Base-by-base conservation (phyloP, 2,888 invertebrate genomes). In the Phlogophora meticulosa region DNA sequence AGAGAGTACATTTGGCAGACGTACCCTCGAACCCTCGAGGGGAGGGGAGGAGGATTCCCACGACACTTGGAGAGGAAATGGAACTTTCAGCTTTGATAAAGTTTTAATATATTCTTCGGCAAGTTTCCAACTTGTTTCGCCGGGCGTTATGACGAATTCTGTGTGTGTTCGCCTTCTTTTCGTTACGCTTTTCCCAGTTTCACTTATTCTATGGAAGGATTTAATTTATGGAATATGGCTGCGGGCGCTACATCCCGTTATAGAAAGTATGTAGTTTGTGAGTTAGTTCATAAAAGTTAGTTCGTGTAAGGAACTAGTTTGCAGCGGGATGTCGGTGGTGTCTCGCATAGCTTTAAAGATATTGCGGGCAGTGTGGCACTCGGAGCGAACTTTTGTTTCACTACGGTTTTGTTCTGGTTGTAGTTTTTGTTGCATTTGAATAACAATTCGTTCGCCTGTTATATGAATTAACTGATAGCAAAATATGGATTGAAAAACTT, bases 31-130 rank as follows among this genome's bases (percentile, higher is more conserved):
- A 40, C 76, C 78, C 82, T 83, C 82, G 73, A 71, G 78, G 81
- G 28, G 20, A 22, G 32, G 28, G 24, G 85, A 81, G 85, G 83
- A 79, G 79, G 78, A 84, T 83, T 87, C 85, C 84, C 85, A 81
- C 84, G 89, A 83, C 87, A 87, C 86, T 86, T 75, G 78, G 78
- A 87, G 71, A 76, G 94, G 94, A 93, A 94, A 94, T 91, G 88
- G 91, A 93, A 94, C 88, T 94, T 92, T 87, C 83, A 88, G 92
- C 94, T 94, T 94, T 94, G 95, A 93, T 92, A 94, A 95, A 95
- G 93, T 95, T 95, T 95, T 95, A 95, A 95, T 95, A 93, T 95
- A 95, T 95, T 95, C 95, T 93, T 93, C 90, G 90, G 90, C 85
- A 90, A 92, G 91, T 94, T 93, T 84, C 88, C 88, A 89, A 93